Evolutionary conservation across 2,888 invertebrate species (phyloP), one percentile per base, ranked within the genome.

Genomic region (Limenitis arthemis): DNA sequence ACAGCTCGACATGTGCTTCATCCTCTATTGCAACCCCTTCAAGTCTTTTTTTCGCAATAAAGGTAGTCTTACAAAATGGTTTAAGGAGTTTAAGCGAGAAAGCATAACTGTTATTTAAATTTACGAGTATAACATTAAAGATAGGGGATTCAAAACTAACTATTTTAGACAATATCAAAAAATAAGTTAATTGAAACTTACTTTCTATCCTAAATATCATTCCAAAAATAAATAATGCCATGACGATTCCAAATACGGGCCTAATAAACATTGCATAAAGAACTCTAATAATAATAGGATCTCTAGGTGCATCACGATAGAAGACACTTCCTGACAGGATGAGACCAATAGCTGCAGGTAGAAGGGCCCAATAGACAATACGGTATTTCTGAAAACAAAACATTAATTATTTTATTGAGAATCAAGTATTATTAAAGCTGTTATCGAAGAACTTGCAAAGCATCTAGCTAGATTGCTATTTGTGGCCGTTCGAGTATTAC

Each of bases 181-280:
- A 5, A 30, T 8, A 1, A 12, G 38, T 37, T 5, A 11, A 28
- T 29, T 38, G n/a, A 8, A 5, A 61, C 68, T 65, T 58, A 77
- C 77, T 62, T 44, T 75, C 74, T 36, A 68, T 43, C 34, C 63
- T 64, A 8, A 68, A 61, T 11, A 68, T 52, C 11, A 64, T 40
- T n/a, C 71, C 70, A 1, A 61, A 9, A 0, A 73, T 52, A 0
- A 63, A 0, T 3, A 60, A 8, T 0, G 55, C 58, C 0, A 60
- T 5, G 1, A 59, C 0, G 4, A 63, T 8, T 0, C 64, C 65
- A 37, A 68, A 72, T 4, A 60, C 4, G 0, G 70, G 67, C 48
- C 67, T 75, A 4, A 62, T 31, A 0, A 67, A 9, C 1, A 61
- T 58, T 1, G 69, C 60, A 34, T 54, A 67, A 1, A 67, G 8